Conservation (phyloP, 92 coral and sea anemone species). For the Palythoa heliodiscus region DNA sequence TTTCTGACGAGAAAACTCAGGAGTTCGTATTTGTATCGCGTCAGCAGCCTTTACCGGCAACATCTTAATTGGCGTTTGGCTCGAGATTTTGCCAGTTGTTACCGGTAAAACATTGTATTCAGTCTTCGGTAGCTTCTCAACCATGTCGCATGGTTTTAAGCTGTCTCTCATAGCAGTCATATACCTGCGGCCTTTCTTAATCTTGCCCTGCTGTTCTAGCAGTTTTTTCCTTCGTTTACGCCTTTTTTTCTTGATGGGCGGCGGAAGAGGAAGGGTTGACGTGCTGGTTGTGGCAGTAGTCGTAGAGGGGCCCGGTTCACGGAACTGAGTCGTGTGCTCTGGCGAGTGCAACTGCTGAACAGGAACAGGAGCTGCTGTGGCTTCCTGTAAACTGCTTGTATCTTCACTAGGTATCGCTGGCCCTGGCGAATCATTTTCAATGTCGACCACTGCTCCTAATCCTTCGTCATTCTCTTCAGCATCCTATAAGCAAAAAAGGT, state of each 20-base stretch:
- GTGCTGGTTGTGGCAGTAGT: slow-evolving; percentile 31
- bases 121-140: background rate
- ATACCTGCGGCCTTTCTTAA: slow-evolving; percentile 18
- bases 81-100: background rate
- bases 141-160: background rate
- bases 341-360: background rate
- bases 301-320: slow-evolving; percentile 24
- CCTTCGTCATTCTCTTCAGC: slow-evolving; percentile 3
- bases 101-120: slow-evolving; percentile 1
- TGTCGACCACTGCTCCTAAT: background rate
- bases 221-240: slow-evolving; percentile 57
- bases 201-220: slow-evolving; percentile 52
- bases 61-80: background rate
- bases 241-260: slow-evolving; percentile 51
- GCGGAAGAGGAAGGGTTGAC: slow-evolving; percentile 29
- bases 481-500: background rate
- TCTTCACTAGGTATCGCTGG: slow-evolving; percentile 3
- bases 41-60: background rate
- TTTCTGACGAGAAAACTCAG: slow-evolving; percentile 32
- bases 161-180: background rate
- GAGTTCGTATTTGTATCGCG: background rate
- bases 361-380: background rate
- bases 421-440: background rate
- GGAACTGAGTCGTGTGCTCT: background rate
- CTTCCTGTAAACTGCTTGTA: slow-evolving; percentile 8